Conservation (phyloP, 2,113 vertebrate species). For the Ictalurus furcatus region DNA sequence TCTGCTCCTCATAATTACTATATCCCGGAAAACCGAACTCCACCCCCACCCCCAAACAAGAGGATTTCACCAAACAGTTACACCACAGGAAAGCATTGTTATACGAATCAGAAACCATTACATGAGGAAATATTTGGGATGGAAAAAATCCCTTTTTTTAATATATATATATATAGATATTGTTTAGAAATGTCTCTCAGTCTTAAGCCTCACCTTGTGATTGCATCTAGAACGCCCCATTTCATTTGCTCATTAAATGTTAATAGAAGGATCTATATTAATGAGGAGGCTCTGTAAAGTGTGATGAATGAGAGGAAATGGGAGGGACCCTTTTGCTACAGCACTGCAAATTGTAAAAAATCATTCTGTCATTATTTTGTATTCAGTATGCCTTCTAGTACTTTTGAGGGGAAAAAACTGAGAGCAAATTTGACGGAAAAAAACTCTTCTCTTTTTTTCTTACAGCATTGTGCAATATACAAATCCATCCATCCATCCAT, state of each 20-base stretch:
- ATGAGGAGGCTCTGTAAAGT: conserved; percentile 18
- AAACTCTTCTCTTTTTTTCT: too few relatives aligned
- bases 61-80: neutral
- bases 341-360: neutral
- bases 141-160: neutral
- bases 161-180: too few relatives aligned
- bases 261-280: conserved; percentile 51
- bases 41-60: neutral
- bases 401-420: neutral
- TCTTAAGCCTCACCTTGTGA: conserved; percentile 9
- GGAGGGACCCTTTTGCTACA: neutral
- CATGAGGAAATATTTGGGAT: neutral
- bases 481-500: neutral
- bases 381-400: neutral
- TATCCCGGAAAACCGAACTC: neutral
- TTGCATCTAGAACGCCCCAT: conserved; percentile 36
- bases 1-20: conserved; percentile 12
- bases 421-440: too few relatives aligned
- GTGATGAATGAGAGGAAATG: conserved; percentile 35
- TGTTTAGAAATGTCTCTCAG: neutral
- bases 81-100: neutral
- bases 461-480: neutral
- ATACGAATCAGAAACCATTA: neutral
- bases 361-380: neutral
- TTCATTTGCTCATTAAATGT: conserved; percentile 51